Evolutionary conservation across 2,797 vertebrate genomes (phyloP).

Genomic region (Pyrocephalus nanus): DNA sequence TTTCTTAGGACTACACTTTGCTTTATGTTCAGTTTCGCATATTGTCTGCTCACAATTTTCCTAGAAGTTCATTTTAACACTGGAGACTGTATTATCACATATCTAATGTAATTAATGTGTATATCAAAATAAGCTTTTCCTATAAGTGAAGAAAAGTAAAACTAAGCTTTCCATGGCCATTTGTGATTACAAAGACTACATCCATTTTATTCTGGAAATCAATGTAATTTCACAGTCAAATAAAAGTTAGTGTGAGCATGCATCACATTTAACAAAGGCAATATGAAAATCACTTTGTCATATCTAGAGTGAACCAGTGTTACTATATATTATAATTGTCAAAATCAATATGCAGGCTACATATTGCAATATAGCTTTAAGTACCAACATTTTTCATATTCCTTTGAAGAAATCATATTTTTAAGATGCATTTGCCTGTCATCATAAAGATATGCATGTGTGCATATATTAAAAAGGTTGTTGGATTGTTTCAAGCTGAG

Average conservation of each 20-base stretch:
- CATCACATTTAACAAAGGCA: slow-evolving; percentile 33
- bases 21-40: neutral
- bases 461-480: neutral
- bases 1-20: neutral
- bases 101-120: slow-evolving; percentile 29
- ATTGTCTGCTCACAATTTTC: neutral
- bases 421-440: neutral
- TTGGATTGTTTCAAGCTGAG: neutral
- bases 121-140: slow-evolving; percentile 35
- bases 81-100: neutral
- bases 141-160: slow-evolving; percentile 38
- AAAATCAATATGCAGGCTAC: slow-evolving; percentile 22
- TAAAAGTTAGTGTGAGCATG: neutral
- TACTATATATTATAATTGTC: neutral
- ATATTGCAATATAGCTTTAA: neutral
- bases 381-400: slow-evolving; percentile 7
- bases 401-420: neutral
- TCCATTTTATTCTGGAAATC: slow-evolving; percentile 23
- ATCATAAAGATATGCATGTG: neutral
- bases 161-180: neutral
- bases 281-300: slow-evolving; percentile 18
- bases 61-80: slow-evolving; percentile 1
- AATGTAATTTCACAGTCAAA: slow-evolving; percentile 30
- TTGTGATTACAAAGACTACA: slow-evolving; percentile 10
- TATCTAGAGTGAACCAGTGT: neutral